phyloP scores from a whole-genome alignment of 2,888 invertebrate species.

The Pasiphila rectangulata region DNA sequence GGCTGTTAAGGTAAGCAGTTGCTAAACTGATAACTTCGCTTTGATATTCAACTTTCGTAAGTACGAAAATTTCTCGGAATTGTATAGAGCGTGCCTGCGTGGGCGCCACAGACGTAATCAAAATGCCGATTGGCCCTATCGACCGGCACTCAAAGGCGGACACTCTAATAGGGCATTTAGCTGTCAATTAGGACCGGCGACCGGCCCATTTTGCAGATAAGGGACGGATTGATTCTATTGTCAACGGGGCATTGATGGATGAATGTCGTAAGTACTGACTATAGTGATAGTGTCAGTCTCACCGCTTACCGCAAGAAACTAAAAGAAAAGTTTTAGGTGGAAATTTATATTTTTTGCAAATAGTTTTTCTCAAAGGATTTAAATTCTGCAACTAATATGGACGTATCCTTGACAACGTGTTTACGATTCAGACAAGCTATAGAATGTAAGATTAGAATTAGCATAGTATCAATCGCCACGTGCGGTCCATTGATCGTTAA shows the following conservation, averaged over 20 bases:
- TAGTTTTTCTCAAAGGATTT: background rate
- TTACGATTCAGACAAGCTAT: slow-evolving; percentile 18
- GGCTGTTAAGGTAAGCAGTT: slow-evolving; percentile 30
- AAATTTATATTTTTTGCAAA: background rate
- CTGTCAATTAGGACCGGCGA: slow-evolving; percentile 62
- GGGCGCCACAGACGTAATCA: slow-evolving; percentile 40
- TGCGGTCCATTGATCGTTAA: slow-evolving; percentile 67
- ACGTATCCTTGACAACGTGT: slow-evolving; percentile 11
- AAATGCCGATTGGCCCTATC: slow-evolving; percentile 45
- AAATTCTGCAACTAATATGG: slow-evolving; percentile 2
- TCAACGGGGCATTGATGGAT: slow-evolving; percentile 32
- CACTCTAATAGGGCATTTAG: slow-evolving; percentile 62
- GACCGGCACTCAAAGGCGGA: slow-evolving; percentile 49
- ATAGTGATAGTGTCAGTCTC: slow-evolving; percentile 20
- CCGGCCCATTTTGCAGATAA: slow-evolving; percentile 22
- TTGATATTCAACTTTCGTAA: background rate
- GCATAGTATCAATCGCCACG: slow-evolving; percentile 63
- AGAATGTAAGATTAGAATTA: slow-evolving; percentile 35
- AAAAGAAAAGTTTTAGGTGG: too few species aligned
- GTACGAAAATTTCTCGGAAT: slow-evolving; percentile 24
- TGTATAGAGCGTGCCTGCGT: slow-evolving; percentile 32
- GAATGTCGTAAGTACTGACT: background rate
- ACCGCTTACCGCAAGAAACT: background rate
- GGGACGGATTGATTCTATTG: slow-evolving; percentile 39
- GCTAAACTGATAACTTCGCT: slow-evolving; percentile 20